Evolutionary conservation across 2,797 vertebrate genomes (phyloP).

Genomic region (Glyptemys insculpta): DNA sequence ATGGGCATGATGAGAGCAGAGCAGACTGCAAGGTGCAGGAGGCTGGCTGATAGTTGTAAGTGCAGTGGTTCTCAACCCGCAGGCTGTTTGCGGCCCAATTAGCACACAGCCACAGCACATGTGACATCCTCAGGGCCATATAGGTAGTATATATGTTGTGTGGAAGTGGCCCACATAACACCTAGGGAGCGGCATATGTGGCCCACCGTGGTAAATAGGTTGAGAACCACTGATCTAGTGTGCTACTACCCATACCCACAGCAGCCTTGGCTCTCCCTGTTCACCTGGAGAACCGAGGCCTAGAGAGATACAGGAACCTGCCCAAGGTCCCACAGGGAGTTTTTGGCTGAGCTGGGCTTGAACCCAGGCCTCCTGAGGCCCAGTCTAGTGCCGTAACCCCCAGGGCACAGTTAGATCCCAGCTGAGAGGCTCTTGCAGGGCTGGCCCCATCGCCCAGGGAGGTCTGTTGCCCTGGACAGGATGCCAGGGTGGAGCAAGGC

Average conservation of each 20-base stretch:
- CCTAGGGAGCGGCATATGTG: too few species aligned
- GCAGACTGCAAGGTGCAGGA: neutral
- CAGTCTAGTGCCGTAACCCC: neutral
- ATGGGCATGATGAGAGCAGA: neutral
- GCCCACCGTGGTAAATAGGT: too few species aligned
- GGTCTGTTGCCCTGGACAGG: neutral
- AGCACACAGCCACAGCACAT: too few species aligned
- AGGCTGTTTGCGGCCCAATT: too few species aligned
- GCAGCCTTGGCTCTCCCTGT: neutral
- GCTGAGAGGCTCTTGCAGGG: neutral
- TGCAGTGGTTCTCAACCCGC: too few species aligned
- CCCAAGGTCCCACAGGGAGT: neutral
- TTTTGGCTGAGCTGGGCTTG: neutral
- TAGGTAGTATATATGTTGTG: too few species aligned
- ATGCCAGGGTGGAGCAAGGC: neutral
- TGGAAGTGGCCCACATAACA: too few species aligned
- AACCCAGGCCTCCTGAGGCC: neutral
- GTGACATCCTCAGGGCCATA: too few species aligned
- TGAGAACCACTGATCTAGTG: too few species aligned
- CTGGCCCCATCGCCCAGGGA: neutral
- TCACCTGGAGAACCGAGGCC: neutral
- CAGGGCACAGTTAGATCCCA: neutral
- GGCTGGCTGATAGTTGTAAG: neutral
- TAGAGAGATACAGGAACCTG: neutral
- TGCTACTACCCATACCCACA: neutral